Conservation (phyloP, 2,888 invertebrate genomes). For the Eulithis prunata region DNA sequence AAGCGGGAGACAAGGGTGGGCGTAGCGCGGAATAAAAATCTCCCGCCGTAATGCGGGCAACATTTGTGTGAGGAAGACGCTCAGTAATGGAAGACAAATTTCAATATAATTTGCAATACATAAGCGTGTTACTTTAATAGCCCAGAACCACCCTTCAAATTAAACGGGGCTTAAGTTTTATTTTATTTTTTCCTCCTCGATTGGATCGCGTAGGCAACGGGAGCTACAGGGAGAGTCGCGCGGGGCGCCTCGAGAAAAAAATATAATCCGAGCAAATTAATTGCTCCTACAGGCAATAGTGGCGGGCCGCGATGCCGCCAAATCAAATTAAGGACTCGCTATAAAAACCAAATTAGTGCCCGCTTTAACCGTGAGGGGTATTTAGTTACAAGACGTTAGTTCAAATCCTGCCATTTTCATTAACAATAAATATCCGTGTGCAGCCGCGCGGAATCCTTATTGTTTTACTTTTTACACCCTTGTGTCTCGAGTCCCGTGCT, state of each 20-base stretch:
- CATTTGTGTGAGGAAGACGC: slow-evolving; percentile 84
- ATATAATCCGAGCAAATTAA: slow-evolving; percentile 85
- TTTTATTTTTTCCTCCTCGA: slow-evolving; percentile 81
- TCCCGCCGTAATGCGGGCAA: slow-evolving; percentile 83
- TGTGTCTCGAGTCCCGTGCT: slow-evolving; percentile 63
- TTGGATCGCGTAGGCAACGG: slow-evolving; percentile 68
- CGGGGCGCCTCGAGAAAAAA: slow-evolving; percentile 67
- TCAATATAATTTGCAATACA: slow-evolving; percentile 86
- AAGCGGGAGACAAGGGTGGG: slow-evolving; percentile 82
- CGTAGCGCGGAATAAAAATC: slow-evolving; percentile 79
- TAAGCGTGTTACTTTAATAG: slow-evolving; percentile 86
- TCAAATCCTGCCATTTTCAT: slow-evolving; percentile 85
- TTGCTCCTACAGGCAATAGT: slow-evolving; percentile 83
- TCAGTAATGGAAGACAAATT: slow-evolving; percentile 85
- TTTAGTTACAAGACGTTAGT: slow-evolving; percentile 85
- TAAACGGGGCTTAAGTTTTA: slow-evolving; percentile 85
- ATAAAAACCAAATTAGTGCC: slow-evolving; percentile 85
- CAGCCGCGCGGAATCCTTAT: slow-evolving; percentile 82
- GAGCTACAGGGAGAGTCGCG: slow-evolving; percentile 56
- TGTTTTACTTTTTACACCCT: slow-evolving; percentile 85
- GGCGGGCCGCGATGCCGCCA: slow-evolving; percentile 82
- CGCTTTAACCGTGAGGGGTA: slow-evolving; percentile 84
- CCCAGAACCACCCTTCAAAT: slow-evolving; percentile 85
- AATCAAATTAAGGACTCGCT: slow-evolving; percentile 85
- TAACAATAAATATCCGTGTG: slow-evolving; percentile 84